phyloP scores from a whole-genome alignment of 1,140 invertebrate species.

The Drosophila murphyi region DNA sequence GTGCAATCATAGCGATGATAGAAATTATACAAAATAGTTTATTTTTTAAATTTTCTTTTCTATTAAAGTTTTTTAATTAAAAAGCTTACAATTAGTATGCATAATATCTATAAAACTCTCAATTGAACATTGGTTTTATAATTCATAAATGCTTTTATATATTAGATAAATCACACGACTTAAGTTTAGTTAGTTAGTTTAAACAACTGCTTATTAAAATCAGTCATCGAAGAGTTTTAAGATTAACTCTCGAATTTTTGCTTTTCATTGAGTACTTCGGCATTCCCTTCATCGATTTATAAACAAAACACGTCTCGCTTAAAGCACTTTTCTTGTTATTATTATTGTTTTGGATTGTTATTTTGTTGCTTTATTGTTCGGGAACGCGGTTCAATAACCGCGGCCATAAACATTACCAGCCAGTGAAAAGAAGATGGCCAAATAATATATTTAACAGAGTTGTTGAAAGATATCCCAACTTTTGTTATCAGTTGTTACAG shows the following conservation, averaged over 20 bases:
- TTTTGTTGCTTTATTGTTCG: not conserved
- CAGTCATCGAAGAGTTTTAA: not conserved
- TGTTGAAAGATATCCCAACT: no score
- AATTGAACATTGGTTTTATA: not conserved
- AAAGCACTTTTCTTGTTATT: conserved; percentile 20
- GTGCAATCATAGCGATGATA: not conserved
- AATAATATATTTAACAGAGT: no score
- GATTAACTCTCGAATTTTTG: conserved; percentile 26
- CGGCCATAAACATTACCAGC: conserved; percentile 11
- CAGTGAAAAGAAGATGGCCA: not conserved
- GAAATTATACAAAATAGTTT: no score
- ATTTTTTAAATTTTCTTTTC: no score
- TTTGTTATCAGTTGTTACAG: no score
- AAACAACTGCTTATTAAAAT: not conserved
- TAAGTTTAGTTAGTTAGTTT: no score
- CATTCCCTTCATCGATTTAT: conserved; percentile 26
- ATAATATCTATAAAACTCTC: not conserved
- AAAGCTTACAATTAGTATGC: no score
- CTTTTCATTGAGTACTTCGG: conserved; percentile 12
- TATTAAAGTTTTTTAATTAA: no score
- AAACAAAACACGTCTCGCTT: conserved; percentile 59
- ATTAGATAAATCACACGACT: no score
- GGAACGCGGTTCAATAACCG: conserved; percentile 52
- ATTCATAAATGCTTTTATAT: no score
- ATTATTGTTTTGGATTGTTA: conserved; percentile 26